Evolutionary conservation across 2,113 vertebrate species (phyloP).

Genomic region (Canis aureus): DNA sequence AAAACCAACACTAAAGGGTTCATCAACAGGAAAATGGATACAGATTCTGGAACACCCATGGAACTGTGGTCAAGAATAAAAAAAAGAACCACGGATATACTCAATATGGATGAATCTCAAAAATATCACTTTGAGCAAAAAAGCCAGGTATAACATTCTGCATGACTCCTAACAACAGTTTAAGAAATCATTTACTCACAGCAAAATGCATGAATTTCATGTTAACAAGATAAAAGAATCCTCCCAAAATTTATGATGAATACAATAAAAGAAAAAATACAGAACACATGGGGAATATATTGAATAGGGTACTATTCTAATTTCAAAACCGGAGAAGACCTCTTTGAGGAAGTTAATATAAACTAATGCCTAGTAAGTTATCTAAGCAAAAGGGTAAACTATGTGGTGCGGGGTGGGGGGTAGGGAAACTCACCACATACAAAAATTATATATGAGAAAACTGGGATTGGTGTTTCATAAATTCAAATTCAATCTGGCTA

Average conservation of each 20-base stretch:
- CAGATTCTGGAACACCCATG: not conserved
- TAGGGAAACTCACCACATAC: not conserved
- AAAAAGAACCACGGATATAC: not conserved
- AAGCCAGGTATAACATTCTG: not conserved
- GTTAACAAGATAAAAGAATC: slow-evolving; percentile 6
- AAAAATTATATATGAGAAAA: not conserved
- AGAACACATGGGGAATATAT: not conserved
- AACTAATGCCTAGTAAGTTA: not conserved
- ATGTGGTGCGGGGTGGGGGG: not conserved
- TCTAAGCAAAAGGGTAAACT: not conserved
- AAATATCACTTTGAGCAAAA: not conserved
- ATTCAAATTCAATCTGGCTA: slow-evolving; percentile 16
- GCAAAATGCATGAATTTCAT: not conserved
- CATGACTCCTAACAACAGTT: not conserved
- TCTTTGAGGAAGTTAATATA: not conserved
- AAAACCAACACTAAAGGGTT: not conserved
- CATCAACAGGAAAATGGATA: not conserved
- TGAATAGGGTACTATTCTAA: not conserved
- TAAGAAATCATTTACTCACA: not conserved
- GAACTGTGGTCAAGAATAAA: not conserved
- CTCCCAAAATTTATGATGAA: not conserved
- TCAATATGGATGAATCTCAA: not conserved
- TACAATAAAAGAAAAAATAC: not conserved
- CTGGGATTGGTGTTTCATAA: not conserved
- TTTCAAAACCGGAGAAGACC: not conserved